Evolutionary conservation across 2,888 invertebrate genomes (phyloP).

Genomic region (Microctonus aethiopoides): DNA sequence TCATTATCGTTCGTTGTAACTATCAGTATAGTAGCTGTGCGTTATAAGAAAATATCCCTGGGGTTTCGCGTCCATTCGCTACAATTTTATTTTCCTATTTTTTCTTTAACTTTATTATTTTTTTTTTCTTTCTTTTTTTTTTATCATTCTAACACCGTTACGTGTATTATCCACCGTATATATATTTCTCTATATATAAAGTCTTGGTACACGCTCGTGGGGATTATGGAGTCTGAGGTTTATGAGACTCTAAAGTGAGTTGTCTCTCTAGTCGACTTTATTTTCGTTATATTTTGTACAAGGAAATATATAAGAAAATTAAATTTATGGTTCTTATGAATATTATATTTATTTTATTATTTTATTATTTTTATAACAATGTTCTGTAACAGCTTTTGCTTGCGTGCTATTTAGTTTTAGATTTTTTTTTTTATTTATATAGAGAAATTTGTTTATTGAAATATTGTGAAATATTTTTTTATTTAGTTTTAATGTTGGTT

Average conservation of each 20-base stretch:
- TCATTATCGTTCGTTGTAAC: not conserved
- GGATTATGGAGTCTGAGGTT: constrained; percentile 8
- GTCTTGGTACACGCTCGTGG: not conserved
- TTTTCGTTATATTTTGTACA: not conserved
- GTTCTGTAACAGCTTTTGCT: too few relatives aligned
- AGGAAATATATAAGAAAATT: not conserved
- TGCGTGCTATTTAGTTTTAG: too few relatives aligned
- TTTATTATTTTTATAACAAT: too few relatives aligned
- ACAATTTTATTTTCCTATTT: not conserved
- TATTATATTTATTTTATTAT: not conserved
- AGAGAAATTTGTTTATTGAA: too few relatives aligned
- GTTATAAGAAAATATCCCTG: not conserved
- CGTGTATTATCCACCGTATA: not conserved
- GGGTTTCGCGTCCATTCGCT: not conserved
- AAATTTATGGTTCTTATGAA: not conserved
- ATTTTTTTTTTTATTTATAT: too few relatives aligned
- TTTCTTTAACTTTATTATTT: too few relatives aligned
- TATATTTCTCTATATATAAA: not conserved
- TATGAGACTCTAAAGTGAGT: constrained; percentile 19
- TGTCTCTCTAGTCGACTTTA: constrained; percentile 11
- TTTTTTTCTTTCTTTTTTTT: not conserved
- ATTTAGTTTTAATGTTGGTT: not conserved
- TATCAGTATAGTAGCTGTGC: not conserved
- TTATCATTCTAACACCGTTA: not conserved
- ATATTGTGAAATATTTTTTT: too few relatives aligned